phyloP scores from a whole-genome alignment of 2,797 vertebrate genomes.

The Sebastolobus altivelis region DNA sequence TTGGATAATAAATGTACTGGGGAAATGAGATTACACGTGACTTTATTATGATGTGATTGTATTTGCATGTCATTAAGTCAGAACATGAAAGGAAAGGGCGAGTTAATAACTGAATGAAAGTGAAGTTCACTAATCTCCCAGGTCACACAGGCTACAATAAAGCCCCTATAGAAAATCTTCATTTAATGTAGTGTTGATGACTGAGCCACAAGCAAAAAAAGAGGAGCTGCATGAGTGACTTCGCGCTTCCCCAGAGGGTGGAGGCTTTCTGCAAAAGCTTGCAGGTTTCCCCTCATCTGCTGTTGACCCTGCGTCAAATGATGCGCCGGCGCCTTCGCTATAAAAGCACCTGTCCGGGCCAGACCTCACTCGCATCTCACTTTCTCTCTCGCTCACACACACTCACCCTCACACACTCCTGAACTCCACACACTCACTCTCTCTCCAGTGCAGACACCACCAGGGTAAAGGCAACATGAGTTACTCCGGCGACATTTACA shows the following conservation, averaged over 20 bases:
- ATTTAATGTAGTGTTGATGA: constrained; percentile 20
- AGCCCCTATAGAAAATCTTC: not conserved
- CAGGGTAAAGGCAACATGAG: constrained; percentile 77
- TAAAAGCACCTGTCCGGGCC: constrained; percentile 81
- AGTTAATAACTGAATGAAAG: not conserved
- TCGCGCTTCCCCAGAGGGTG: constrained; percentile 70
- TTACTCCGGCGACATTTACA: constrained; percentile 81
- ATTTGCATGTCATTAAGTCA: not conserved
- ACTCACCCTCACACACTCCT: constrained; percentile 56
- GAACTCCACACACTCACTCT: constrained; percentile 60
- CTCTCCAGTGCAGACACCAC: constrained; percentile 39
- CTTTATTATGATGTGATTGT: not conserved
- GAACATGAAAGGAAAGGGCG: not conserved
- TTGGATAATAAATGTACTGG: not conserved
- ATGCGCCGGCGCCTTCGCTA: constrained; percentile 76
- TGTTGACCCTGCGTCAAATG: constrained; percentile 83
- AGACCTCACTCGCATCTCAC: constrained; percentile 81
- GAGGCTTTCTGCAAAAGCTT: constrained; percentile 78
- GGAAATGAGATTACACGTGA: not conserved
- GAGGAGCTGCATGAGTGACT: constrained; percentile 72
- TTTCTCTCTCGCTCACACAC: constrained; percentile 59
- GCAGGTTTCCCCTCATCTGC: constrained; percentile 81
- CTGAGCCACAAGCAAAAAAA: constrained; percentile 23
- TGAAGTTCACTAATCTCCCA: not conserved
- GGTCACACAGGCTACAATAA: not conserved